These are phyloP conservation scores for Falco rusticolus DNA, from an alignment of 2,797 vertebrate species.

Conservation along the genomic window DNA sequence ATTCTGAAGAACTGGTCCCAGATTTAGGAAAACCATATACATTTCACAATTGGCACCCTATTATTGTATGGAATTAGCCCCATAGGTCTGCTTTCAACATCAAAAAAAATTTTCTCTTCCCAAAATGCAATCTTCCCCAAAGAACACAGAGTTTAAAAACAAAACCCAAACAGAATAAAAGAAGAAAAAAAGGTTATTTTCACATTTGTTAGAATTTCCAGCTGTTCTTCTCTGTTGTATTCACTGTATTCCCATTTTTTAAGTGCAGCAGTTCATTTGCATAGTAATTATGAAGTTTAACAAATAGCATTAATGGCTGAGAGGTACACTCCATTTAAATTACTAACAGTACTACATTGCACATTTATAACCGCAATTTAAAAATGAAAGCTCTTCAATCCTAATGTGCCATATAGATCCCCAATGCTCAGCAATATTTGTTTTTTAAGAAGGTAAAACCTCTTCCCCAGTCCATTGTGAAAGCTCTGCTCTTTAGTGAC, in stretches of 20 bases:
- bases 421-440: constrained; percentile 64
- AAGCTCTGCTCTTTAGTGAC: constrained; percentile 66
- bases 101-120: background rate
- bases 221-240: constrained; percentile 48
- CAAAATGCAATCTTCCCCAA: background rate
- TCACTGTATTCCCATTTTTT: constrained; percentile 60
- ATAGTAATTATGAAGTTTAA: constrained; percentile 79
- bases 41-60: rapidly evolving
- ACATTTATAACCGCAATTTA: constrained; percentile 70
- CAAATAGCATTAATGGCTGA: constrained; percentile 74
- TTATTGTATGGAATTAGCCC: background rate
- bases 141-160: rapidly evolving
- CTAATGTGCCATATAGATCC: constrained; percentile 30
- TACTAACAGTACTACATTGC: constrained; percentile 69
- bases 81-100: background rate
- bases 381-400: constrained; percentile 53
- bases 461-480: constrained; percentile 12
- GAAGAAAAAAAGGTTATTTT: background rate
- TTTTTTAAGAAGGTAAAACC: constrained; percentile 63
- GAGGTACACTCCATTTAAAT: constrained; percentile 71
- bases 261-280: constrained; percentile 71
- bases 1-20: background rate
- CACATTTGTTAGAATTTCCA: constrained; percentile 60
- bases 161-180: rapidly evolving
- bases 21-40: background rate